Evolutionary conservation across 1,140 invertebrate species (phyloP), one percentile per base, ranked within the genome.

Genomic region (Steinernema khuongi): DNA sequence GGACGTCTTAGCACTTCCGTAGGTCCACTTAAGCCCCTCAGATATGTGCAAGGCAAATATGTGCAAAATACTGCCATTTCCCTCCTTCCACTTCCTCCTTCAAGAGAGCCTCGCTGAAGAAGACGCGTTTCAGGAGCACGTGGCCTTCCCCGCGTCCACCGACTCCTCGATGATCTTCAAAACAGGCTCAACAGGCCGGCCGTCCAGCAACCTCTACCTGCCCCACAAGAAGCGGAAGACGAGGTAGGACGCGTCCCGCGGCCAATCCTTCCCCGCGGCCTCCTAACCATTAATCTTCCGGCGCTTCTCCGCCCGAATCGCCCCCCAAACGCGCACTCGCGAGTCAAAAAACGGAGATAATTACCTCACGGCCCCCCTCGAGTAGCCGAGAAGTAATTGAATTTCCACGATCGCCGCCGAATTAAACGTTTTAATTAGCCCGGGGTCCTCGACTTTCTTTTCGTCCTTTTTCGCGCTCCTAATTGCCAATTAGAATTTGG

Each of bases 401-500:
- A 60, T 60, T 60, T 26, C 50, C 4, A 22, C 11, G 50, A 60
- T 60, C 50, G 19, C 50, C 50, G 50, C 50, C 50, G 50, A 60
- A 60, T 60, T 60, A 60, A 60, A 60, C 50, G 7, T 60, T 60
- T 60, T 60, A 60, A 60, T 60, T 60, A 60, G 14, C 50, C 26
- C 50, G 7, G 4, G 7, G 7, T 60, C 22, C 11, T n/a, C 36
- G 7, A 41, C 36, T 60, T 60, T 22, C 26, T 60, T 60, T 60
- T 60, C 11, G 11, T 26, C 22, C 26, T 60, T 60, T 60, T 60
- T 60, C 50, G 50, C 4, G 11, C 22, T 60, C 7, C 50, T 60
- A 60, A 60, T 60, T 60, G 50, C 50, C 50, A 60, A 60, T 60
- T 60, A 22, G 50, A 60, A 60, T 11, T 60, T 60, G 50, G 50